Conservation (phyloP, 2,797 vertebrate genomes). For the Lacerta bilineata region DNA sequence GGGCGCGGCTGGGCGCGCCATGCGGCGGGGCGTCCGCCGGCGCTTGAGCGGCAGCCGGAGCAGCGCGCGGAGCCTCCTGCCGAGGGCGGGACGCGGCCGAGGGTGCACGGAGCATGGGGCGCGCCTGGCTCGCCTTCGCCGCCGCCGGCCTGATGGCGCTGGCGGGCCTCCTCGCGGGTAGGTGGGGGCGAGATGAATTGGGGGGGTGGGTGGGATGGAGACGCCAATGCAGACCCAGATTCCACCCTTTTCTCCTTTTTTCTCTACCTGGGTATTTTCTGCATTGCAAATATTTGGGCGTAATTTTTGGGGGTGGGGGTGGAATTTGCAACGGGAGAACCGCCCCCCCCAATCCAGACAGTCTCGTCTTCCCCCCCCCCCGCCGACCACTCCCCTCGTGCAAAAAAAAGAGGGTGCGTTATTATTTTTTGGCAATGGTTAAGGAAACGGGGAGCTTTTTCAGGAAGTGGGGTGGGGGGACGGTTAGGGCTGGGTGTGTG, state of each 20-base stretch:
- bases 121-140: slow-evolving; percentile 27
- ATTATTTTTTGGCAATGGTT: not conserved
- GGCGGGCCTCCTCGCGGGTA: slow-evolving; percentile 27
- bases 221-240: not conserved
- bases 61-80: not conserved
- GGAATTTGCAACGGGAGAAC: too few species aligned
- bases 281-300: not conserved
- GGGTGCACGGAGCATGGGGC: not conserved
- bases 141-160: slow-evolving; percentile 3
- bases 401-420: too few species aligned
- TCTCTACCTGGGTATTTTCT: not conserved
- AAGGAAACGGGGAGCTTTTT: too few species aligned
- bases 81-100: not conserved
- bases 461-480: not conserved
- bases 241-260: not conserved
- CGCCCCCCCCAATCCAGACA: too few species aligned
- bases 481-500: not conserved
- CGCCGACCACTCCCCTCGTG: too few species aligned
- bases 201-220: slow-evolving; percentile 10
- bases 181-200: slow-evolving; percentile 14
- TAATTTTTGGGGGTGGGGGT: not conserved
- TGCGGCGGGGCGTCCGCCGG: not conserved
- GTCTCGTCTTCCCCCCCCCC: not conserved
- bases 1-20: not conserved
- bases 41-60: slow-evolving; percentile 26